Conservation (phyloP, 2,113 vertebrate species). For the Anseranas semipalmata region DNA sequence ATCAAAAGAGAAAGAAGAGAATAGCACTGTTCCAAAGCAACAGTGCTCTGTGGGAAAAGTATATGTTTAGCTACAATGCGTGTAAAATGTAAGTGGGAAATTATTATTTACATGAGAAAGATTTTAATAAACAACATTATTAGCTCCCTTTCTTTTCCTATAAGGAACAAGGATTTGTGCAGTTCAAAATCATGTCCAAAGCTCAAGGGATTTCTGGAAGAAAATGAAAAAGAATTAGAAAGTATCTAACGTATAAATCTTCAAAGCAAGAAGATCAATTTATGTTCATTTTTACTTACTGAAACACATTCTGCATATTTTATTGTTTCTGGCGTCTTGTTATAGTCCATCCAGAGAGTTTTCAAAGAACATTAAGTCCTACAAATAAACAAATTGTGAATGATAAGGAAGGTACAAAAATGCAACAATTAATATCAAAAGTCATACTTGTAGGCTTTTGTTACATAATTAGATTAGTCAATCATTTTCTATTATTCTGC, state of each 20-base stretch:
- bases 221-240: conserved; percentile 82
- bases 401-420: conserved; percentile 55
- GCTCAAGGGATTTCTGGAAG: conserved; percentile 74
- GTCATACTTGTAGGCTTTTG: conserved; percentile 32
- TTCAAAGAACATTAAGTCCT: conserved; percentile 86
- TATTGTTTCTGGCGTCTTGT: conserved; percentile 71
- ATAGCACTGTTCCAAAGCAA: conserved; percentile 55
- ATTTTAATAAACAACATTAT: conserved; percentile 75
- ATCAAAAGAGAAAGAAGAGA: conserved; percentile 76
- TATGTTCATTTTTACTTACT: conserved; percentile 78
- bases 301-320: conserved; percentile 73
- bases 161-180: conserved; percentile 40
- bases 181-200: conserved; percentile 70
- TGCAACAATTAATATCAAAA: conserved; percentile 59
- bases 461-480: conserved; percentile 34
- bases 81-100: conserved; percentile 53
- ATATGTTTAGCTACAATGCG: conserved; percentile 42
- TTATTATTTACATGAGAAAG: conserved; percentile 65
- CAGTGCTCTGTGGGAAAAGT: conserved; percentile 40
- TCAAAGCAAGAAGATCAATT: conserved; percentile 76
- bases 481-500: background rate
- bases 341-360: conserved; percentile 80
- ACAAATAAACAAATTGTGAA: conserved; percentile 73
- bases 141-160: conserved; percentile 51
- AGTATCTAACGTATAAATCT: conserved; percentile 61